Percentiles rank a stretch among this genome's conserved stretches.
phyloP scores from a whole-genome alignment of 2,113 vertebrate genomes.

The Xiphophorus couchianus region DNA sequence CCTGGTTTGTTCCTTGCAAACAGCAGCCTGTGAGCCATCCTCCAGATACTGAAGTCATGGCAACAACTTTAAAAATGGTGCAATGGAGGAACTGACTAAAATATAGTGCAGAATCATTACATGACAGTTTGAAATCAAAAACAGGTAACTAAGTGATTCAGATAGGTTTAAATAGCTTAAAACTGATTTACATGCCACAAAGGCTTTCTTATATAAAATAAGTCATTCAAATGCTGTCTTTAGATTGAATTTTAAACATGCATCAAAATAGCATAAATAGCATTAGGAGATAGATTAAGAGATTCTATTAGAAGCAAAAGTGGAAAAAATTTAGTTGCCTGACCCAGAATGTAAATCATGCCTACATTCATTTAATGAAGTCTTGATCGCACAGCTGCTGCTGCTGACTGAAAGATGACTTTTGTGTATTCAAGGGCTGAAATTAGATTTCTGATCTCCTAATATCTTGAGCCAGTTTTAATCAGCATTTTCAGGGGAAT shows the following conservation, averaged over 20 bases:
- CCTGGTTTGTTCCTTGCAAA: conserved; percentile 37
- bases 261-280: conserved; percentile 12
- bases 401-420: conserved; percentile 6
- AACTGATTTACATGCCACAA: background rate
- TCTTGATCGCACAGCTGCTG: conserved; percentile 22
- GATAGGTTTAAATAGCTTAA: background rate
- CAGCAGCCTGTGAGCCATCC: conserved; percentile 52
- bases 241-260: background rate
- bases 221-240: background rate
- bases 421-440: conserved; percentile 4
- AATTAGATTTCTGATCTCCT: conserved; percentile 2
- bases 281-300: conserved; percentile 5
- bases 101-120: conserved; percentile 20
- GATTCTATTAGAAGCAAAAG: background rate
- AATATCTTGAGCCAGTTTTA: background rate
- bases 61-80: conserved; percentile 62
- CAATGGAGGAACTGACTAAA: conserved; percentile 38
- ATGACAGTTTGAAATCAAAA: conserved; percentile 37
- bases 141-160: background rate
- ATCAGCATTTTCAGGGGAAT: conserved; percentile 13
- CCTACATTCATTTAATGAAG: conserved; percentile 21
- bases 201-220: background rate
- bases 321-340: conserved; percentile 6
- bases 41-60: conserved; percentile 68
- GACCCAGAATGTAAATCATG: conserved; percentile 17